Conservation (phyloP, 1,140 invertebrate genomes). For the Drosophila paulistorum region DNA sequence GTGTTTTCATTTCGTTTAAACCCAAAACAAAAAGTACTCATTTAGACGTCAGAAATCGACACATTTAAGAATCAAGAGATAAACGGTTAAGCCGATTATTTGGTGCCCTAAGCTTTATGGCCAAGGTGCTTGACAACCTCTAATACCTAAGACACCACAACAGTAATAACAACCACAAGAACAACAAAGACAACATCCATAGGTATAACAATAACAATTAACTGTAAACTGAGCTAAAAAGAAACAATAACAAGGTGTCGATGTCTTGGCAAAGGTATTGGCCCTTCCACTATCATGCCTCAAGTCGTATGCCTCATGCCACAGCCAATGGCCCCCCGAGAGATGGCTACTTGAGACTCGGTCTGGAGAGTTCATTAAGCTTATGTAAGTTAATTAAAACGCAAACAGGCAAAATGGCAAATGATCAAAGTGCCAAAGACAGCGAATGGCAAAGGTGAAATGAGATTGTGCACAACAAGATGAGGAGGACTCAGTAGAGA, state of each 20-base stretch:
- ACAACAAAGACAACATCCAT: neutral
- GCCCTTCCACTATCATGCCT: neutral
- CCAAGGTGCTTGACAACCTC: slow-evolving; percentile 17
- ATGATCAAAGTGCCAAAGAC: slow-evolving; percentile 37
- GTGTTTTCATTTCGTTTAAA: neutral
- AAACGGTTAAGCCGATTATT: slow-evolving; percentile 19
- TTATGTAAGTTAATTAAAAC: slow-evolving; percentile 49
- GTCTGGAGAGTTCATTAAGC: slow-evolving; percentile 42
- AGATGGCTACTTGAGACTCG: slow-evolving; percentile 14
- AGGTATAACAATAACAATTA: slow-evolving; percentile 19
- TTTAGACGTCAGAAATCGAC: neutral
- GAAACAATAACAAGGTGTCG: slow-evolving; percentile 10
- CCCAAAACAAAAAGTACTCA: neutral
- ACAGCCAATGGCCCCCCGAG: slow-evolving; percentile 4
- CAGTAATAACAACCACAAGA: neutral
- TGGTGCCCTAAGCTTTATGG: slow-evolving; percentile 13
- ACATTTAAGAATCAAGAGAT: slow-evolving; percentile 15
- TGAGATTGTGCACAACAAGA: slow-evolving; percentile 6
- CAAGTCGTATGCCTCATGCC: neutral
- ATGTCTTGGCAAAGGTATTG: neutral
- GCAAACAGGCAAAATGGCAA: slow-evolving; percentile 40
- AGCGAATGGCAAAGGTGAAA: slow-evolving; percentile 16
- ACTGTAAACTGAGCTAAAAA: slow-evolving; percentile 13
- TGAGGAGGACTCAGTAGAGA: neutral
- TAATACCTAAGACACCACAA: slow-evolving; percentile 8